Conservation (phyloP, 2,888 invertebrate species). For the Tryphoninae sp. region DNA sequence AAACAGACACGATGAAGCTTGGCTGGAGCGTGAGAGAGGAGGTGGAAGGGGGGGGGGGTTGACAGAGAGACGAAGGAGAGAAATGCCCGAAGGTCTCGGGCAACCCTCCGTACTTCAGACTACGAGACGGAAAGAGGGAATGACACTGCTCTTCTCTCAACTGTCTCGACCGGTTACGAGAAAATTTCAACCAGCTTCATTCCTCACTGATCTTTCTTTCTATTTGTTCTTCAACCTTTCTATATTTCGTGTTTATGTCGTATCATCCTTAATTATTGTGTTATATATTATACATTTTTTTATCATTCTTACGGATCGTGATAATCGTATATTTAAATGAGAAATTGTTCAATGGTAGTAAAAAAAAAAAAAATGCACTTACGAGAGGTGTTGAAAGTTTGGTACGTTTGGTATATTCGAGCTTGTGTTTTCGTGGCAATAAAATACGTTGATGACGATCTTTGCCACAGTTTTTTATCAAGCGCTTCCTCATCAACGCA, state of each 20-base stretch:
- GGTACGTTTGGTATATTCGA: neutral
- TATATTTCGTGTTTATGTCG: neutral
- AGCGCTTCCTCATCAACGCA: neutral
- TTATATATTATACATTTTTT: slow-evolving; percentile 1
- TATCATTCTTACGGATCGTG: neutral
- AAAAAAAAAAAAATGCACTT: no score
- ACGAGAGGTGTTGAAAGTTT: neutral
- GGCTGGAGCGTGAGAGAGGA: neutral
- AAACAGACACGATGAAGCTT: neutral
- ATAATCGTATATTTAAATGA: slow-evolving; percentile 13
- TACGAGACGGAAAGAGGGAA: slow-evolving; percentile 30
- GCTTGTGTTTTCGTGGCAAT: neutral
- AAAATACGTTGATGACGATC: neutral
- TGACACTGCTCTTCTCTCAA: slow-evolving; percentile 38
- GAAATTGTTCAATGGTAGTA: no score
- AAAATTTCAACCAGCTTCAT: slow-evolving; percentile 33
- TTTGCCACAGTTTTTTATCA: neutral
- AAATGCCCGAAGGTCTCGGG: slow-evolving; percentile 48
- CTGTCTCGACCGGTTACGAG: slow-evolving; percentile 43
- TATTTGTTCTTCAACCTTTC: slow-evolving; percentile 6
- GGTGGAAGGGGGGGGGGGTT: neutral
- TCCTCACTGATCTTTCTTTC: slow-evolving; percentile 33
- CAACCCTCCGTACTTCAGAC: slow-evolving; percentile 55
- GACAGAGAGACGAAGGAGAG: slow-evolving; percentile 32
- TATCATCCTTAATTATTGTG: slow-evolving; percentile 11